Conservation (phyloP, 2,797 vertebrate species). For the Lutjanus campechanus region DNA sequence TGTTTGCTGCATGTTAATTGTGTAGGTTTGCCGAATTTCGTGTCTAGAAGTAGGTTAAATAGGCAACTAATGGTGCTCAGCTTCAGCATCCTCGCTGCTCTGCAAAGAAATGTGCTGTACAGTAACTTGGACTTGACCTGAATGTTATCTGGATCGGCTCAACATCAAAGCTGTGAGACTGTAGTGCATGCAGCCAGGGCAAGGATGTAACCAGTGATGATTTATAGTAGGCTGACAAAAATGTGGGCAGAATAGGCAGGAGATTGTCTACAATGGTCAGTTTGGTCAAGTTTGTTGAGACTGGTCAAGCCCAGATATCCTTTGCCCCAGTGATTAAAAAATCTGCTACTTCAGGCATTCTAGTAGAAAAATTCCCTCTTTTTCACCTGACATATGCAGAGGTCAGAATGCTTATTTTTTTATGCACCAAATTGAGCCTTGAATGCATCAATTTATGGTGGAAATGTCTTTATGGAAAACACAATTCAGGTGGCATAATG, state of each 20-base stretch:
- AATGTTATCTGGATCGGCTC: constrained; percentile 77
- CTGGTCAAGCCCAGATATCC: constrained; percentile 7
- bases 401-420: constrained; percentile 25
- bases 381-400: constrained; percentile 34
- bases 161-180: constrained; percentile 67
- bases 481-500: too few relatives aligned
- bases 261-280: constrained; percentile 12
- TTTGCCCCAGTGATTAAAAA: constrained; percentile 2
- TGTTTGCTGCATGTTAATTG: constrained; percentile 52
- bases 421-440: too few relatives aligned
- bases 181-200: constrained; percentile 46
- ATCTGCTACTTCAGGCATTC: neutral
- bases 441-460: too few relatives aligned
- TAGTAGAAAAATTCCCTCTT: constrained; percentile 3
- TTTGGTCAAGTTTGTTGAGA: constrained; percentile 39
- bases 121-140: constrained; percentile 79
- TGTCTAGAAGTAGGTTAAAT: constrained; percentile 30
- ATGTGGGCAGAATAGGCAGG: constrained; percentile 6
- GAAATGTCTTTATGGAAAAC: too few relatives aligned
- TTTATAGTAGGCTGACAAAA: constrained; percentile 31
- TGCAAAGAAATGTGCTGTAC: constrained; percentile 60
- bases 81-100: constrained; percentile 62
- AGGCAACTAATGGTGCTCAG: constrained; percentile 27
- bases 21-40: constrained; percentile 2
- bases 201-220: constrained; percentile 49